Evolutionary conservation across 2,888 invertebrate genomes (phyloP).

Genomic region (Hypsopygia costalis): DNA sequence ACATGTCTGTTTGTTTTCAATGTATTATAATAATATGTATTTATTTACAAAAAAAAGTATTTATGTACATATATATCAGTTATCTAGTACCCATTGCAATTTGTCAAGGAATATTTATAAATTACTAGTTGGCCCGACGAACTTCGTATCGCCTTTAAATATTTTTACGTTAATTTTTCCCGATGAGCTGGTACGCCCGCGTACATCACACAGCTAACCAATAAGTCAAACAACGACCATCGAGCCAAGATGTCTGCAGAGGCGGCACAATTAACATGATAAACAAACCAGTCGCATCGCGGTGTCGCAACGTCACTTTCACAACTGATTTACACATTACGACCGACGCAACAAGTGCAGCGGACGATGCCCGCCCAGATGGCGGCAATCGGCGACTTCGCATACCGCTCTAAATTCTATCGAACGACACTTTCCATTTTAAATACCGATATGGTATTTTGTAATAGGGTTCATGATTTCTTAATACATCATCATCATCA

Average conservation of each 20-base stretch:
- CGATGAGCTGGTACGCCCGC: no score
- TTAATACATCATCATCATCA: no score
- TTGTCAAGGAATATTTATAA: no score
- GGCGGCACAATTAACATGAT: constrained; percentile 13
- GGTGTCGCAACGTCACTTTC: constrained; percentile 48
- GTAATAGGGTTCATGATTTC: no score
- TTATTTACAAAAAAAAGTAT: no score
- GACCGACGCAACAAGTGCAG: constrained; percentile 16
- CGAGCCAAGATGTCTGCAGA: not conserved
- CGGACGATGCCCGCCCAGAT: constrained; percentile 4
- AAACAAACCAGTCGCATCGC: constrained; percentile 31
- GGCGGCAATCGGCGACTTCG: constrained; percentile 1
- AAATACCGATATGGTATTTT: constrained; percentile 10
- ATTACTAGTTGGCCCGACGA: no score
- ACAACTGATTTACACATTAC: constrained; percentile 28
- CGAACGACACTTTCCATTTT: constrained; percentile 49
- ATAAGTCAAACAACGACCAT: not conserved
- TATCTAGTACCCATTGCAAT: no score
- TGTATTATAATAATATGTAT: no score
- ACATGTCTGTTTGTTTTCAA: no score
- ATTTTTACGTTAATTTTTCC: no score
- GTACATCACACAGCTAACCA: not conserved
- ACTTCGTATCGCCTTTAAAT: no score
- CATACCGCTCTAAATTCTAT: constrained; percentile 5
- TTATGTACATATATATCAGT: no score